Evolutionary conservation across 2,113 vertebrate genomes (phyloP), one percentile per base, ranked within the genome.

Genomic region (Thoracochromis brauschi): DNA sequence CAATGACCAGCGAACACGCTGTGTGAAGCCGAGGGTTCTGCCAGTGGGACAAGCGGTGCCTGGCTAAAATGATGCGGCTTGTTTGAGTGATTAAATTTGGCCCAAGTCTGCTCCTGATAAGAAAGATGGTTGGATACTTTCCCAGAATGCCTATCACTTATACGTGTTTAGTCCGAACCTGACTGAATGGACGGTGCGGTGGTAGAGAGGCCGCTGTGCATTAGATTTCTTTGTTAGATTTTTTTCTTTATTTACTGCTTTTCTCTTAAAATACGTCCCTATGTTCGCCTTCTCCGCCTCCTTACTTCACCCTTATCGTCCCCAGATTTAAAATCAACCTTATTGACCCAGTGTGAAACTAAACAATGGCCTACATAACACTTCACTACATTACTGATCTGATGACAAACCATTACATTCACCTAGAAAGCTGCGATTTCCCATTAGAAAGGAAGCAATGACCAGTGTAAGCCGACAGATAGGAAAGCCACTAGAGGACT

Each of bases 81-180:
- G 58, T 87, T 89, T 73, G 82, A 92, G 80, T 54, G 80, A 94
- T 93, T 92, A 19, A 80, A 86, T 93, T 91, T 92, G 82, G 85
- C 87, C 73, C 51, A 26, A 55, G 87, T 90, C 83, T 85, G 75
- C 71, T 92, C 26, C 6, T 82, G 90, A 93, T 88, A 86, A 94
- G 80, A 54, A 84, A 82, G 84, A 90, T 29, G 35, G 29, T 83
- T 92, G 89, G 92, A 91, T 68, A 19, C 19, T 83, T 85, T 94
- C 94, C 93, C 92, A 92, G 91, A 95, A 87, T 87, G 82, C n/a
- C 42, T 53, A 53, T 92, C 87, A 68, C 58, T 42, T 17, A 35
- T 29, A 21, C 29, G 26, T 35, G 51, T 57, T 88, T 38, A 7
- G 55, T 79, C 63, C 68, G 33, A 26, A 55, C 29, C 51, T 5